These are phyloP conservation scores for Chymomyza fuscimana DNA, from an alignment of 2,888 invertebrate species.

Conservation along the genomic window DNA sequence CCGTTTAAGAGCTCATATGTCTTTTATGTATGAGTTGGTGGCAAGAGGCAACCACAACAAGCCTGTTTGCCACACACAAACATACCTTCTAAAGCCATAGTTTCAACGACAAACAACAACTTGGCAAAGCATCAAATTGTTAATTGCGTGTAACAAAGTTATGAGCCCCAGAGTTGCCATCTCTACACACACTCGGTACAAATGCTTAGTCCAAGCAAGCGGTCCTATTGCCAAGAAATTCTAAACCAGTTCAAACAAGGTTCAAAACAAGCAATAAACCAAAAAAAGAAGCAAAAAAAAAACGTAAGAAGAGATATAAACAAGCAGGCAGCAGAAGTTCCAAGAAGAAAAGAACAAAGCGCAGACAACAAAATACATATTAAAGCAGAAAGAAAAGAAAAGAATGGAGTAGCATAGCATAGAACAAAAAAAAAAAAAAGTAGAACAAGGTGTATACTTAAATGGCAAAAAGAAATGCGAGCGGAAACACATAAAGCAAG, in stretches of 20 bases:
- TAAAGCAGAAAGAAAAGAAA: neutral
- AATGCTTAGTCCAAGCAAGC: neutral
- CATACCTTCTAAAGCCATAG: conserved; percentile 11
- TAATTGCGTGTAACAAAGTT: conserved; percentile 77
- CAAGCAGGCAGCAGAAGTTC: conserved; percentile 39
- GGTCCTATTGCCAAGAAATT: conserved; percentile 52
- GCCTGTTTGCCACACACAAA: conserved; percentile 22
- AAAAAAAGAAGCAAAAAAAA: conserved; percentile 44
- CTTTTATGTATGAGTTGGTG: conserved; percentile 6
- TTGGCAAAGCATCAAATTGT: conserved; percentile 69
- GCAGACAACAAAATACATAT: conserved; percentile 22
- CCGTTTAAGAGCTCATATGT: conserved; percentile 44
- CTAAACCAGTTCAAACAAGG: conserved; percentile 70
- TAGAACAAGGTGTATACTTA: conserved; percentile 52
- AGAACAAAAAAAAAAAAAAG: conserved; percentile 12
- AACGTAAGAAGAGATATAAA: conserved; percentile 59
- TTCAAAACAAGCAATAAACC: conserved; percentile 65
- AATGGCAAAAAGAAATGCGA: conserved; percentile 62
- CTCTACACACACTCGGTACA: neutral
- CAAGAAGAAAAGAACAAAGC: conserved; percentile 14
- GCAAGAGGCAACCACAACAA: conserved; percentile 49
- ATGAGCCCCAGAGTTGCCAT: conserved; percentile 61
- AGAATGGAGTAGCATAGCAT: neutral
- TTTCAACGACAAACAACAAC: conserved; percentile 13
- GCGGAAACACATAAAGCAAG: conserved; percentile 49